A percentile compares a stretch with the other conserved stretches of the same genome.
phyloP scores from a whole-genome alignment of 2,113 vertebrate species.

The Sinocyclocheilus anophthalmus region DNA sequence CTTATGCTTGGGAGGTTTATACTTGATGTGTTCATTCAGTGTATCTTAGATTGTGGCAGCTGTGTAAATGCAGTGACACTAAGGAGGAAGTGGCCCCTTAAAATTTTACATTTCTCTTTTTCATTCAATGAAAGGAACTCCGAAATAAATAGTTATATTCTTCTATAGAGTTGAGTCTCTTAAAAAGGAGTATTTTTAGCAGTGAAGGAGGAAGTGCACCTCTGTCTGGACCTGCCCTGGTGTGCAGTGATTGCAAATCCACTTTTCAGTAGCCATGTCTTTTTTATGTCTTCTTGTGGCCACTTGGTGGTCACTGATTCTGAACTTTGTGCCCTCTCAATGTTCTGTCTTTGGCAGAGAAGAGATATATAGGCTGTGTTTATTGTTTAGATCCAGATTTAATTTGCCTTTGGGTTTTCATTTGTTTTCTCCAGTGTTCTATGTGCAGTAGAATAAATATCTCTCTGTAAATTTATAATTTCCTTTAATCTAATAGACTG shows the following conservation, averaged over 20 bases:
- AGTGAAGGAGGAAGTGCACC: neutral
- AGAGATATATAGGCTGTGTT: neutral
- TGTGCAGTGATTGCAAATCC: neutral
- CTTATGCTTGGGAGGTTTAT: too few relatives aligned
- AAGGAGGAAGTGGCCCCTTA: neutral
- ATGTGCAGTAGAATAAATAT: neutral
- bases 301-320: neutral
- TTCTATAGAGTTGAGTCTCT: neutral
- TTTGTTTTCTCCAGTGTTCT: neutral
- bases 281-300: neutral
- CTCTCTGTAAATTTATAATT: neutral
- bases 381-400: neutral
- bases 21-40: too few relatives aligned
- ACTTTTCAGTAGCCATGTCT: neutral
- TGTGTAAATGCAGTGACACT: neutral
- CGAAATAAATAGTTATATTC: neutral
- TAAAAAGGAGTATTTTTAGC: neutral
- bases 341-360: neutral
- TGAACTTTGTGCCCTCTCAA: neutral
- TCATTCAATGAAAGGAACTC: neutral
- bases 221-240: neutral
- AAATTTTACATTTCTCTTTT: neutral
- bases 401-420: neutral
- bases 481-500: neutral
- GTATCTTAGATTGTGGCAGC: too few relatives aligned